Evolutionary conservation across 2,797 vertebrate genomes (phyloP).

Genomic region (Mallotus villosus): DNA sequence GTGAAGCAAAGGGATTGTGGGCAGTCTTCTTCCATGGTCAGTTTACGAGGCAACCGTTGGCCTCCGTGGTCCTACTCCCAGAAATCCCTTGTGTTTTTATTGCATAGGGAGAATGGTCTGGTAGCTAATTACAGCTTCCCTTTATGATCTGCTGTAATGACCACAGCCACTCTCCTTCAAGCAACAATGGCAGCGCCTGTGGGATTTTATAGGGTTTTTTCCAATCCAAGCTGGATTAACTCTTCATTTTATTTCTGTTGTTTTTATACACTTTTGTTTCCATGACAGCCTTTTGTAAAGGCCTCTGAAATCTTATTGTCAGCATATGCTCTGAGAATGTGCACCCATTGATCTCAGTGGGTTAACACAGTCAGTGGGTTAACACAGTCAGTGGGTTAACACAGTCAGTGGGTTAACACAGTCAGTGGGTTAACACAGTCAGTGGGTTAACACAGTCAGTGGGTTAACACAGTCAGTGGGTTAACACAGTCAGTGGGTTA

Average conservation of each 20-base stretch:
- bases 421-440: no score
- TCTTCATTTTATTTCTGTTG: slow-evolving; percentile 35
- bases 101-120: slow-evolving; percentile 43
- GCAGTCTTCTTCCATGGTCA: slow-evolving; percentile 24
- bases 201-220: background rate
- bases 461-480: no score
- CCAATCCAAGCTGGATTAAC: no score
- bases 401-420: no score
- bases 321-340: no score
- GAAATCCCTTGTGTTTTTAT: slow-evolving; percentile 35
- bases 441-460: no score
- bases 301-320: slow-evolving; percentile 19
- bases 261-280: slow-evolving; percentile 49
- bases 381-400: no score
- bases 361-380: no score
- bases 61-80: slow-evolving; percentile 27
- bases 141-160: slow-evolving; percentile 35
- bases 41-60: slow-evolving; percentile 30
- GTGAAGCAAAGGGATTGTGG: background rate
- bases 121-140: slow-evolving; percentile 49
- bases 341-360: no score
- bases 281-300: slow-evolving; percentile 36
- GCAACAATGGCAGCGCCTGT: slow-evolving; percentile 35
- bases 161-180: slow-evolving; percentile 27
- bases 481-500: no score